phyloP scores from a whole-genome alignment of 1,140 invertebrate genomes.

The Wiebesia pumilae region DNA sequence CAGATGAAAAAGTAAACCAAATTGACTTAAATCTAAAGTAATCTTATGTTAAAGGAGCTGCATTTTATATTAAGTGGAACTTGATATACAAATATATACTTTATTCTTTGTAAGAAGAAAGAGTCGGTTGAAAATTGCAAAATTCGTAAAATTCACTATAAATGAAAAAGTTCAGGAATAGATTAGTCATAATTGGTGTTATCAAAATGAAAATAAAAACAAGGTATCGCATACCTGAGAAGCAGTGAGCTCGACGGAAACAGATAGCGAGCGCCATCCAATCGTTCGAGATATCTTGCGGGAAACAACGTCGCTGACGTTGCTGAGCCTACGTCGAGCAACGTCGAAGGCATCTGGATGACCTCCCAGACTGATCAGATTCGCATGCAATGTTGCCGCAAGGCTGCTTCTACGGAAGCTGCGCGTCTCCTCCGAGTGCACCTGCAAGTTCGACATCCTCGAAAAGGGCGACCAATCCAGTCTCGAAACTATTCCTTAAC shows the following conservation, averaged over 20 bases:
- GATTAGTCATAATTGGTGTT: no score
- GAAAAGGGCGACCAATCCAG: no score
- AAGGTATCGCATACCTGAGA: conserved; percentile 62
- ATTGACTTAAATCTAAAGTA: no score
- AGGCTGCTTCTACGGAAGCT: conserved; percentile 63
- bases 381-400: conserved; percentile 63
- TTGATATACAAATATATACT: no score
- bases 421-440: background rate
- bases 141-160: no score
- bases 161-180: no score
- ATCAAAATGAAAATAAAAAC: no score
- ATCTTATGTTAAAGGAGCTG: no score
- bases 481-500: background rate
- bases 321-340: conserved; percentile 79
- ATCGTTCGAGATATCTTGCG: conserved; percentile 83
- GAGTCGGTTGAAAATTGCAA: no score
- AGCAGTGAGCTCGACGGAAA: conserved; percentile 77
- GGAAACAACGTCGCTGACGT: conserved; percentile 82
- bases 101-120: no score
- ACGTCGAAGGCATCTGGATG: conserved; percentile 49
- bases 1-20: no score
- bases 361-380: conserved; percentile 59
- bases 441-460: background rate
- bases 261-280: conserved; percentile 78
- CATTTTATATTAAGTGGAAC: no score